Evolutionary conservation across 2,113 vertebrate species (phyloP), one percentile per base, ranked within the genome.

Genomic region (Forbesichthys papilliferus): DNA sequence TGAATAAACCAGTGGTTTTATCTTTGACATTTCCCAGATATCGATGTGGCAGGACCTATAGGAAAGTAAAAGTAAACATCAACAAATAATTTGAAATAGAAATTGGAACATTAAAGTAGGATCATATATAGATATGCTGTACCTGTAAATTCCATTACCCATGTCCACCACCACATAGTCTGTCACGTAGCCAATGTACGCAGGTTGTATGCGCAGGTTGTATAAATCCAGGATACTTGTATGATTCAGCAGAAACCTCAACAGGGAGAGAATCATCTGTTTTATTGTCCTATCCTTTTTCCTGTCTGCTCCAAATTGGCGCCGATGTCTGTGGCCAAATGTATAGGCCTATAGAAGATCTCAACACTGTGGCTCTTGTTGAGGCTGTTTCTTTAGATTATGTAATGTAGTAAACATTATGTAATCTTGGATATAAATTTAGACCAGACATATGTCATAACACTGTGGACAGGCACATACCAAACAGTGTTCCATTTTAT

Each of bases 1-100:
- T 42, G 5, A 42, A 42, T 8, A 42, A 42, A 42, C 36, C 36
- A 12, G 42, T 9, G 11, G 12, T 46, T 20, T 91, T 90, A 95
- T 93, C 94, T 95, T 93, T 95, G 82, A 95, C 91, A 90, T 93
- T 95, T 82, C 94, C 95, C 70, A 95, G 91, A 82, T 94, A 98
- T 59, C 96, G 92, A 82, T 94, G 91, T 33, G 96, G 93, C 70
- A 98, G 93, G 83, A 98, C 93, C 95, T 97, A 81, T 8, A 75
- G 20, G 68, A 55, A 58, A 36, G 9, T 13, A 27, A 0, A 0
- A 75, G 42, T 11, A 10, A 8, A 56, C 49, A 52, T 52, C 13
- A 54, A 54, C 14, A 54, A 54, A 16, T 9, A 12, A 54, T n/a
- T 16, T 52, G 5, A 33, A 5, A 27, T 13, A 27, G 33, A 57